Percentiles rank a stretch among this genome's conserved stretches.
Conservation (phyloP, 1,140 invertebrate genomes). For the Ceratosolen solmsi region DNA sequence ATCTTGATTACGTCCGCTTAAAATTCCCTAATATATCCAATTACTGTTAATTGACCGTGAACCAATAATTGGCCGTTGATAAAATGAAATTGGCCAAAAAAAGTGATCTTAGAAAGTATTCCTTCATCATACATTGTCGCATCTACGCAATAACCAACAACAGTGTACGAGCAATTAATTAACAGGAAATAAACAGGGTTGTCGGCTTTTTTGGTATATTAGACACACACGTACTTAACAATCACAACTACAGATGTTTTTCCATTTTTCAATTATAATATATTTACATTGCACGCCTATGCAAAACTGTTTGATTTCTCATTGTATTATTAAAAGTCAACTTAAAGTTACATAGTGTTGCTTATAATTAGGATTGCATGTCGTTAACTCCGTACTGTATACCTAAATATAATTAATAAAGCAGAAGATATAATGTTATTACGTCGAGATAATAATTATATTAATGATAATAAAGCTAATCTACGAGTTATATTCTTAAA, state of each 20-base stretch:
- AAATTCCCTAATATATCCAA: constrained; percentile 26
- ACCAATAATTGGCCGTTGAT: constrained; percentile 28
- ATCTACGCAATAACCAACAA: background rate
- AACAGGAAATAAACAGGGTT: constrained; percentile 4
- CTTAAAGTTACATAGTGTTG: too few species aligned
- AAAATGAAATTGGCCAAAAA: constrained; percentile 26
- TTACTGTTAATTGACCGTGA: constrained; percentile 36
- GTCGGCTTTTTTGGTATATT: background rate
- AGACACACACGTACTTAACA: background rate
- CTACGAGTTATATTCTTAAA: too few species aligned
- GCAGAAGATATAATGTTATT: too few species aligned
- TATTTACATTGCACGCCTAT: too few species aligned
- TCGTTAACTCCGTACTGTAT: too few species aligned
- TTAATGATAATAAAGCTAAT: too few species aligned
- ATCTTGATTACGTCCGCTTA: constrained; percentile 6
- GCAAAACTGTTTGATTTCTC: too few species aligned
- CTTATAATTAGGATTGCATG: too few species aligned
- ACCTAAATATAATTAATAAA: too few species aligned
- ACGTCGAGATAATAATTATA: too few species aligned
- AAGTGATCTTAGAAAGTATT: constrained; percentile 27
- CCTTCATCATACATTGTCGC: background rate
- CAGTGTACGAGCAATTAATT: background rate
- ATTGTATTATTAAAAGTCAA: too few species aligned
- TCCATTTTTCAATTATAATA: too few species aligned
- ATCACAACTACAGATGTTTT: background rate